phyloP scores from a whole-genome alignment of 37 sponge, comb jelly and placozoan genomes.

The Chondrosia reniformis region DNA sequence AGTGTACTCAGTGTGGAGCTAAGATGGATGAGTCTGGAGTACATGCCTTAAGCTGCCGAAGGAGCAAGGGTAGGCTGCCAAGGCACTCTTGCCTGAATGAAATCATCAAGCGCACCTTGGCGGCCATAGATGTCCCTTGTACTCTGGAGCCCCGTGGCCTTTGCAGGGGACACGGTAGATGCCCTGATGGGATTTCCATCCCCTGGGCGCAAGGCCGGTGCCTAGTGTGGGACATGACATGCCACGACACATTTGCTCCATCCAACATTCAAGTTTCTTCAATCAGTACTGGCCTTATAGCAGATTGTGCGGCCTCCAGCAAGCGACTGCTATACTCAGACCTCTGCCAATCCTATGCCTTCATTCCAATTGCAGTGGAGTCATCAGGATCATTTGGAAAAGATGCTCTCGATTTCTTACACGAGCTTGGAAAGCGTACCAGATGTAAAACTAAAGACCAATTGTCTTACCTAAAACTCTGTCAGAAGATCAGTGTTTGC shows the following conservation, averaged over 20 bases:
- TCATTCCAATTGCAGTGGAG: background rate
- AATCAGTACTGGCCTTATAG: background rate
- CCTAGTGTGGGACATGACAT: background rate
- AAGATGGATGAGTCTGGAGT: background rate
- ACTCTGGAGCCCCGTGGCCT: background rate
- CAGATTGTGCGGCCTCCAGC: background rate
- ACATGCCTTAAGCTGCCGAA: background rate
- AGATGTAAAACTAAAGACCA: background rate
- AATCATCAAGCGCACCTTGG: background rate
- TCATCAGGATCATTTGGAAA: constrained; percentile 4
- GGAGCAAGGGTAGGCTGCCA: constrained; percentile 1
- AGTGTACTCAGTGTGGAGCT: no score
- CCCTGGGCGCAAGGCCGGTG: background rate
- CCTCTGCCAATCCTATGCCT: background rate
- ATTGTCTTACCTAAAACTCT: background rate
- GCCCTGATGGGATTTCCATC: background rate
- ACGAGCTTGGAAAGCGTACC: background rate
- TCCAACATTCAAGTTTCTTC: background rate
- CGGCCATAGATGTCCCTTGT: background rate
- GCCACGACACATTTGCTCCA: no score
- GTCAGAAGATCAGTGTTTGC: background rate
- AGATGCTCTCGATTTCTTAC: background rate
- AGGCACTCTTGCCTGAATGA: background rate
- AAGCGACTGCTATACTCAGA: background rate
- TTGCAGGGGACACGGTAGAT: background rate